Base-by-base conservation (phyloP, 2,113 vertebrate genomes). In the Callipepla californica region DNA sequence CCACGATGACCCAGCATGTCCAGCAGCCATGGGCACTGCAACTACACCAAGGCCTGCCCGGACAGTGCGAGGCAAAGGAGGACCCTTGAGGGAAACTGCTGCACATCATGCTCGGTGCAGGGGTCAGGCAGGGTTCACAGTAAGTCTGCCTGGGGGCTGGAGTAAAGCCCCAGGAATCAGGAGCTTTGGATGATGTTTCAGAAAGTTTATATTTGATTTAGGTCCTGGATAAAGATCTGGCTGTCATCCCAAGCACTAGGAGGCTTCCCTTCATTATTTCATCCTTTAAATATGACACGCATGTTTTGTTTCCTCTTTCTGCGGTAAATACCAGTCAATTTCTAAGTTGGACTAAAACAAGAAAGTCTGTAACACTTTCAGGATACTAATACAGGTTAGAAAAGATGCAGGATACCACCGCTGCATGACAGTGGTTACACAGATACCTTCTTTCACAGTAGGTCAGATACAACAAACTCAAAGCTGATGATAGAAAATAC, bases 401-500 rank as follows among this genome's bases (percentile, higher is more conserved):
- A 80, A 25, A 90, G n/a, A 83, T 1, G 3, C 8, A 68, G 47
- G 80, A 85, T 58, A 38, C 42, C 28, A 74, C 10, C 0, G 4
- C 13, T 48, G 7, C 28, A 36, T 32, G 23, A 81, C 91, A 66
- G 34, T 0, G 1, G 13, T 14, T 34, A 80, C 87, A 57, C 1
- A 7, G 47, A 1, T 68, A 40, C 47, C 89, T 83, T 65, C n/a
- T 89, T 87, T 57, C 87, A 61, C 13, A 68, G 66, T 20, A 83
- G 65, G 66, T 75, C 91, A 84, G 36, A 65, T 45, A 4, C 7
- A 88, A 88, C 32, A 66, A 90, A 47, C 42, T 58, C 51, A 82
- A 79, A 90, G 45, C 21, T 25, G 28, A 21, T 2, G 17, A 79
- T 66, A 76, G 93, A 91, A 95, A 96, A 88, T 66, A 88, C 26